Evolutionary conservation across 2,797 vertebrate genomes (phyloP).

Genomic region (Mustela erminea): DNA sequence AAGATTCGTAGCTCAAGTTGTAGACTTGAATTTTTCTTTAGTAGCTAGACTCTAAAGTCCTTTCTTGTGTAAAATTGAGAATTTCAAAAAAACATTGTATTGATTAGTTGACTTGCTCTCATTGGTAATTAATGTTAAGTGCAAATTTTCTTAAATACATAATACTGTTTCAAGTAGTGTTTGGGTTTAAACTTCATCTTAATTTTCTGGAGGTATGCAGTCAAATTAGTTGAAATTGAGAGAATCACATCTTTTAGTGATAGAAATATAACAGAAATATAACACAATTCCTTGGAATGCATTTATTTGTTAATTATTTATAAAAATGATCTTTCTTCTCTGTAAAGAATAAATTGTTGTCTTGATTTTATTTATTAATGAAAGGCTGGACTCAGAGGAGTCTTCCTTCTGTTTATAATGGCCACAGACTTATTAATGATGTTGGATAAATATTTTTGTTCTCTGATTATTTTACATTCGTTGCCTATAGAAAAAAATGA

Average conservation of each 20-base stretch:
- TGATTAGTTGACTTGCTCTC: neutral
- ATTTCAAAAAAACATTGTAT: neutral
- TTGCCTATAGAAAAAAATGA: neutral
- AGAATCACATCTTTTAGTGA: neutral
- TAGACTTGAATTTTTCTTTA: neutral
- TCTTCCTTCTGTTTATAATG: neutral
- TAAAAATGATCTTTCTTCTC: neutral
- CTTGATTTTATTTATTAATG: neutral
- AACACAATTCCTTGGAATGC: neutral
- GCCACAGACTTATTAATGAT: neutral
- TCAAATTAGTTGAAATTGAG: neutral
- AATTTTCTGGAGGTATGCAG: neutral
- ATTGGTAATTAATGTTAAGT: neutral
- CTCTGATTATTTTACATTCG: neutral
- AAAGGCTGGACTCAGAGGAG: neutral
- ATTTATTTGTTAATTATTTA: neutral
- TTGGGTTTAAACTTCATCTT: neutral
- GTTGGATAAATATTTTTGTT: neutral
- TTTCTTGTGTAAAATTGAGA: neutral
- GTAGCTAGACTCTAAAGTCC: neutral
- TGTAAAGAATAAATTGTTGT: neutral
- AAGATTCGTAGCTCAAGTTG: neutral
- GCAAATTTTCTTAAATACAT: neutral
- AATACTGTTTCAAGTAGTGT: neutral
- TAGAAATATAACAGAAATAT: neutral